Conservation (phyloP, 2,113 vertebrate genomes). For the Rynchops niger region DNA sequence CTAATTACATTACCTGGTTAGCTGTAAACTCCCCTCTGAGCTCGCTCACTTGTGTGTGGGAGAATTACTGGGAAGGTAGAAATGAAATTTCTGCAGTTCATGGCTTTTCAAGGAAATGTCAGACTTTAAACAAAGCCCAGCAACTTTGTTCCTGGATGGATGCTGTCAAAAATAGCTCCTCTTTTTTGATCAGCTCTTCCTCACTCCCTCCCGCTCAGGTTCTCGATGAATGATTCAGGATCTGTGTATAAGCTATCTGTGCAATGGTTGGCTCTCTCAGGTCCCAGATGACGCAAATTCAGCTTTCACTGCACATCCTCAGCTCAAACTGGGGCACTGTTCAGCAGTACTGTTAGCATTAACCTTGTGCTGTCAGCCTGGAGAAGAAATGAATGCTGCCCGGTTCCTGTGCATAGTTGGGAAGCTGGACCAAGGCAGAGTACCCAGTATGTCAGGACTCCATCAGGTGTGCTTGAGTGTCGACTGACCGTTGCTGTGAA, state of each 20-base stretch:
- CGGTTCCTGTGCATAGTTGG: not conserved
- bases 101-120: not conserved
- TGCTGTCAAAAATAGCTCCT: constrained; percentile 16
- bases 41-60: not conserved
- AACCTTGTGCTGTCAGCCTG: constrained; percentile 34
- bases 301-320: constrained; percentile 46
- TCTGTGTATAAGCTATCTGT: constrained; percentile 19
- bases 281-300: constrained; percentile 63
- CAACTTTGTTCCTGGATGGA: not conserved
- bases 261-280: constrained; percentile 10
- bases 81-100: not conserved
- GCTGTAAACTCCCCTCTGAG: not conserved
- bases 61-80: not conserved
- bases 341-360: constrained; percentile 2
- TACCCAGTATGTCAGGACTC: not conserved
- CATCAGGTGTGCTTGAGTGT: not conserved
- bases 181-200: constrained; percentile 29
- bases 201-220: not conserved
- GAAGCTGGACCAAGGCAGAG: not conserved
- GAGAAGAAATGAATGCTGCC: not conserved
- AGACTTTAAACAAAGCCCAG: not conserved
- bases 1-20: not conserved
- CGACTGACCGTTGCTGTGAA: not conserved
- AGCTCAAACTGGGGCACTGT: constrained; percentile 58
- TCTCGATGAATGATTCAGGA: constrained; percentile 69